A percentile compares a stretch with the other conserved stretches of the same genome.
Conservation (phyloP, 2,797 vertebrate species). For the Acanthurus leucopareius region DNA sequence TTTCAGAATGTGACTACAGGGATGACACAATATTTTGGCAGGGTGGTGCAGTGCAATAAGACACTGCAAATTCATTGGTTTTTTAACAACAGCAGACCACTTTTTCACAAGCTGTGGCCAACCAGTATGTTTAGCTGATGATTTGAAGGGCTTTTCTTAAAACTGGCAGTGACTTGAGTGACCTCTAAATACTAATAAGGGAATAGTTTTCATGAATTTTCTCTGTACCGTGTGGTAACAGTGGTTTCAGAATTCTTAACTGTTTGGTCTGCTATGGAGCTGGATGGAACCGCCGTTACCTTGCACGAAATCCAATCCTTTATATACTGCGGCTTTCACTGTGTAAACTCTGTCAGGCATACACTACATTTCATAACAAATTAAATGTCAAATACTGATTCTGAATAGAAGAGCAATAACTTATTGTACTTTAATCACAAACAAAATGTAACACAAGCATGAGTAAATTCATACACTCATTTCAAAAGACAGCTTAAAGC, state of each 20-base stretch:
- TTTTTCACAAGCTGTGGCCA: constrained; percentile 25
- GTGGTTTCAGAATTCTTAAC: constrained; percentile 1
- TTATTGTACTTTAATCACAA: constrained; percentile 88
- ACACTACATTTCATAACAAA: constrained; percentile 11
- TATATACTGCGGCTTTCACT: background rate
- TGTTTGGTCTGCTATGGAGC: constrained; percentile 10
- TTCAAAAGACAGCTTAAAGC: constrained; percentile 81
- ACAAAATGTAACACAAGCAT: constrained; percentile 79
- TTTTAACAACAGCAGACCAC: constrained; percentile 22
- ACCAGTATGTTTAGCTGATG: constrained; percentile 1
- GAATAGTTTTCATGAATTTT: constrained; percentile 1
- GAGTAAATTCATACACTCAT: constrained; percentile 75
- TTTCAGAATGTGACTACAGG: constrained; percentile 57
- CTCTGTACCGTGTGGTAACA: background rate
- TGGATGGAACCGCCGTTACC: background rate
- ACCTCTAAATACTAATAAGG: constrained; percentile 16
- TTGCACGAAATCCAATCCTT: background rate
- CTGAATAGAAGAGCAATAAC: constrained; percentile 89
- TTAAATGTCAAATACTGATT: constrained; percentile 31
- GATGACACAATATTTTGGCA: constrained; percentile 60
- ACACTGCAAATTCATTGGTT: constrained; percentile 20
- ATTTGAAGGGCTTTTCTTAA: constrained; percentile 22
- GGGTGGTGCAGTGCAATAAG: constrained; percentile 22
- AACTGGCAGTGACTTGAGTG: constrained; percentile 24
- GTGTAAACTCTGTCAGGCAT: background rate